Conservation (phyloP, 2,888 invertebrate species). For the Microplitis manilae region DNA sequence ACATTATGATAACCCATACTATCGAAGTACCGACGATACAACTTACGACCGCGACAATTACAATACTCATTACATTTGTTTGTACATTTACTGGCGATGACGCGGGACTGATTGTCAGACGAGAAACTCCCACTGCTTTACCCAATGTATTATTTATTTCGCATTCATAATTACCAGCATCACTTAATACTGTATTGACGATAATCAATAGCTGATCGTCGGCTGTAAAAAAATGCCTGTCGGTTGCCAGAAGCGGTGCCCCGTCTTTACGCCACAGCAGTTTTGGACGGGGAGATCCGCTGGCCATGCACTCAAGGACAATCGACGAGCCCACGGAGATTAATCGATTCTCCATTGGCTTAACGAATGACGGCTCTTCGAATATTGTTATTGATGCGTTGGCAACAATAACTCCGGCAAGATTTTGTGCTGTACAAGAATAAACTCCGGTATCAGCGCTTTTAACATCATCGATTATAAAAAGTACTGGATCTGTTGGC, state of each 20-base stretch:
- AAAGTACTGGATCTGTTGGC: slow-evolving; percentile 91
- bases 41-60: slow-evolving; percentile 91
- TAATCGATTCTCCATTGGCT: slow-evolving; percentile 89
- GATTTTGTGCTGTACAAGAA: slow-evolving; percentile 93
- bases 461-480: slow-evolving; percentile 89
- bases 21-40: slow-evolving; percentile 93
- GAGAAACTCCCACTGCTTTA: slow-evolving; percentile 81
- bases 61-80: slow-evolving; percentile 88
- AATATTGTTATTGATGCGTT: slow-evolving; percentile 89
- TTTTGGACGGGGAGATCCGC: slow-evolving; percentile 87
- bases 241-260: slow-evolving; percentile 79
- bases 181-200: slow-evolving; percentile 82
- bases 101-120: slow-evolving; percentile 79
- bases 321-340: slow-evolving; percentile 86
- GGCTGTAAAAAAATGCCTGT: slow-evolving; percentile 89
- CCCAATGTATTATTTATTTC: slow-evolving; percentile 90
- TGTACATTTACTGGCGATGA: slow-evolving; percentile 76
- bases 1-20: slow-evolving; percentile 93
- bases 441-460: slow-evolving; percentile 92
- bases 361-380: slow-evolving; percentile 89
- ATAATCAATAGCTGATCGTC: slow-evolving; percentile 92
- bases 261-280: slow-evolving; percentile 91
- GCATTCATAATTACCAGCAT: slow-evolving; percentile 92
- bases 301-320: slow-evolving; percentile 90
- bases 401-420: slow-evolving; percentile 88